Percentiles rank a stretch among this genome's conserved stretches.
phyloP scores from a whole-genome alignment of 1,140 invertebrate genomes.

The Monochamus saltuarius region DNA sequence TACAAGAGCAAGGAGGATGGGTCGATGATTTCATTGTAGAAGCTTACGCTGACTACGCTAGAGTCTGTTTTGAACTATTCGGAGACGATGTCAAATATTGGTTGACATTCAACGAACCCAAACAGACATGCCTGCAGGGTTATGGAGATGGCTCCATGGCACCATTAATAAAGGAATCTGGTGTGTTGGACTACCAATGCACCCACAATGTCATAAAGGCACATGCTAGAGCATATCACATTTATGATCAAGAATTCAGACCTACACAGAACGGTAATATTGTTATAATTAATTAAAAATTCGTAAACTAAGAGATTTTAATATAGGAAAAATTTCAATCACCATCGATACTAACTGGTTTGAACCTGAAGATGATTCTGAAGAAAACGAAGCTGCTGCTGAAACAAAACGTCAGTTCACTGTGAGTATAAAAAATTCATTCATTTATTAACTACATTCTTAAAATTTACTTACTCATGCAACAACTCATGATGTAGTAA shows the following conservation, averaged over 20 bases:
- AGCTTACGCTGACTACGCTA: constrained; percentile 54
- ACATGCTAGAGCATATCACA: constrained; percentile 57
- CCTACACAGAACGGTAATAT: constrained; percentile 13
- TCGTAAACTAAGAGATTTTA: too few species aligned
- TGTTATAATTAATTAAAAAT: too few species aligned
- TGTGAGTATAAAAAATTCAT: constrained; percentile 13
- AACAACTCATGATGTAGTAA: too few species aligned
- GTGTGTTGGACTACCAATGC: constrained; percentile 58
- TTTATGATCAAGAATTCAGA: constrained; percentile 55
- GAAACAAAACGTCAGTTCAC: constrained; percentile 28
- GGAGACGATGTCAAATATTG: constrained; percentile 13
- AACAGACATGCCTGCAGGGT: constrained; percentile 9
- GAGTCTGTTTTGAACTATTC: constrained; percentile 20
- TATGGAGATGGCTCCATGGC: constrained; percentile 33
- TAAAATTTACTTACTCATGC: constrained; percentile 24
- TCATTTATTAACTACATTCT: constrained; percentile 34
- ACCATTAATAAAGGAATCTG: constrained; percentile 52
- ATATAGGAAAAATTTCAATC: constrained; percentile 40
- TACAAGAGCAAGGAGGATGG: constrained; percentile 68
- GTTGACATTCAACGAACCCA: constrained; percentile 55
- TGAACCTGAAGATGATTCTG: constrained; percentile 45
- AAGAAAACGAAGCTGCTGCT: constrained; percentile 20
- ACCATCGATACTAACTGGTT: constrained; percentile 46
- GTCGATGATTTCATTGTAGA: constrained; percentile 60
- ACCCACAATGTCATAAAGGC: constrained; percentile 57